Evolutionary conservation across 2,797 vertebrate genomes (phyloP).

Genomic region (Typhlichthys eigenmanni): DNA sequence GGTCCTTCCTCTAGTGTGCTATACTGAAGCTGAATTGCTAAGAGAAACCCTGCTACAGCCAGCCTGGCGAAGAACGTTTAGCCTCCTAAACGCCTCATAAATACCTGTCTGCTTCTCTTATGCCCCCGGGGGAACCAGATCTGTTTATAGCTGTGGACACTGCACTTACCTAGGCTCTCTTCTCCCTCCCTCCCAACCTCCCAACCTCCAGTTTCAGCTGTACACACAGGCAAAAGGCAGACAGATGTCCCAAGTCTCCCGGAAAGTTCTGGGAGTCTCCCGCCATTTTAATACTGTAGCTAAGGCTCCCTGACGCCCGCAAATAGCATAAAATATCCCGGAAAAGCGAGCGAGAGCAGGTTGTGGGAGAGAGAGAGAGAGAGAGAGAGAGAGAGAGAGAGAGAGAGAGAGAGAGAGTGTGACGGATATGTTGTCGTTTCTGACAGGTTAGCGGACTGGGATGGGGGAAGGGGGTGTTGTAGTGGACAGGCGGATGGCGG

Average conservation of each 20-base stretch:
- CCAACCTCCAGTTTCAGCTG: neutral
- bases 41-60: neutral
- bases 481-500: neutral
- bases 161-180: no score
- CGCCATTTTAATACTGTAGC: no score
- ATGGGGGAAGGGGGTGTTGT: neutral
- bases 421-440: neutral
- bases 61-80: constrained; percentile 10
- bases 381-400: neutral
- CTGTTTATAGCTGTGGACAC: constrained; percentile 1
- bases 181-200: neutral
- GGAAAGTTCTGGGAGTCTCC: no score
- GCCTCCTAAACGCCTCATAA: constrained; percentile 27
- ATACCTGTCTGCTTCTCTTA: constrained; percentile 26
- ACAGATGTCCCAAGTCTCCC: neutral
- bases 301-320: no score
- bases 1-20: neutral
- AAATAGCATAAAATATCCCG: no score
- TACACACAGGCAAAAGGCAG: neutral
- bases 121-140: constrained; percentile 1
- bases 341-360: neutral
- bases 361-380: neutral
- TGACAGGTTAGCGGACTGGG: neutral
- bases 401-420: neutral
- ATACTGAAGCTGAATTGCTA: constrained; percentile 20